Evolutionary conservation across 2,888 invertebrate genomes (phyloP).

Genomic region (Junonia oenone): DNA sequence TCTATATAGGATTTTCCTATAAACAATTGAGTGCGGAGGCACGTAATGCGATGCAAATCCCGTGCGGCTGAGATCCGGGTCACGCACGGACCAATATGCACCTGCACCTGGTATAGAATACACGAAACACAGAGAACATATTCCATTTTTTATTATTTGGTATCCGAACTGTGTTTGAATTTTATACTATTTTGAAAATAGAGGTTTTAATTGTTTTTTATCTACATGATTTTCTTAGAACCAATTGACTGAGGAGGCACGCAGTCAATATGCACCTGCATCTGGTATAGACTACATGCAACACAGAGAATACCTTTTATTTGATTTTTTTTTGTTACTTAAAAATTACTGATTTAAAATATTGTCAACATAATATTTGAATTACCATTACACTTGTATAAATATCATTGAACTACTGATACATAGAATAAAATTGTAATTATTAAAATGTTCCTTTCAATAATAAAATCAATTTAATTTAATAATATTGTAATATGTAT

Average conservation of each 20-base stretch:
- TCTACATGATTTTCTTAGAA: too few relatives aligned
- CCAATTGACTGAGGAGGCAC: conserved; percentile 24
- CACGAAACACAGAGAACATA: background rate
- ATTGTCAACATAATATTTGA: too few relatives aligned
- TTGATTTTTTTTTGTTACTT: too few relatives aligned
- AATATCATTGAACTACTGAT: too few relatives aligned
- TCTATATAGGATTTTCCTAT: conserved; percentile 22
- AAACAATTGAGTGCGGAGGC: conserved; percentile 39
- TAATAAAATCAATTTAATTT: too few relatives aligned
- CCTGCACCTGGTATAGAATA: conserved; percentile 38
- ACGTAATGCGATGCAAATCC: conserved; percentile 39
- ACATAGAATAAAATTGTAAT: too few relatives aligned
- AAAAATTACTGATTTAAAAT: too few relatives aligned
- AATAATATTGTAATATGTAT: too few relatives aligned
- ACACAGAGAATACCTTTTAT: background rate
- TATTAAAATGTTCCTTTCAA: too few relatives aligned
- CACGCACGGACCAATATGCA: conserved; percentile 42
- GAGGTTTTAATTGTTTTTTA: too few relatives aligned
- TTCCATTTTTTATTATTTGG: background rate
- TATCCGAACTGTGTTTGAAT: background rate
- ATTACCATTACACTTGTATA: too few relatives aligned
- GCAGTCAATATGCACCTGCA: conserved; percentile 45
- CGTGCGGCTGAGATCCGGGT: conserved; percentile 25
- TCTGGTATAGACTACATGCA: conserved; percentile 30
- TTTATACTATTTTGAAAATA: background rate